Percentiles rank a stretch among this genome's conserved stretches.
These are phyloP conservation scores for Caenorhabditis sp. DNA, from an alignment of 2,888 invertebrate genomes.

Conservation along the genomic window DNA sequence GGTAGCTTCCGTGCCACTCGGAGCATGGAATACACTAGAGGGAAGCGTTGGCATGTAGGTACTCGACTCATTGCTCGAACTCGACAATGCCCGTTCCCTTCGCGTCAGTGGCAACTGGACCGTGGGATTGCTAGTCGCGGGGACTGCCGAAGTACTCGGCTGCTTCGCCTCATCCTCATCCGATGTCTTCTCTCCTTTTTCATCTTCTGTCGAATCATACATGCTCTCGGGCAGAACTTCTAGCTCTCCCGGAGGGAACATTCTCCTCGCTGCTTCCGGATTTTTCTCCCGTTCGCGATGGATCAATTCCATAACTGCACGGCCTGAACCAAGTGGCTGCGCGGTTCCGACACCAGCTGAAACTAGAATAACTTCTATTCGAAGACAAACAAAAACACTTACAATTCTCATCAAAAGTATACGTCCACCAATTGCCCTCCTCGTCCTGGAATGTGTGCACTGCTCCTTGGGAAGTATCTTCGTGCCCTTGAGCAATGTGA, in stretches of 20 bases:
- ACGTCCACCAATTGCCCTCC: constrained; percentile 89
- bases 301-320: constrained; percentile 69
- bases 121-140: constrained; percentile 16
- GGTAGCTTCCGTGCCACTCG: constrained; percentile 55
- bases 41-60: constrained; percentile 76
- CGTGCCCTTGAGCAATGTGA: constrained; percentile 85
- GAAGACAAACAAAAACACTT: not conserved
- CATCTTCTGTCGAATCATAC: constrained; percentile 69
- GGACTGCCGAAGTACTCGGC: constrained; percentile 18
- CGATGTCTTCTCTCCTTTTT: constrained; percentile 53
- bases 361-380: not conserved
- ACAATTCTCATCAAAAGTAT: constrained; percentile 91
- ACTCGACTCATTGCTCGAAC: constrained; percentile 67
- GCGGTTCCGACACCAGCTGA: constrained; percentile 76
- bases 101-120: constrained; percentile 41
- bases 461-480: constrained; percentile 91
- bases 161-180: constrained; percentile 36
- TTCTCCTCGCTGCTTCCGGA: constrained; percentile 28
- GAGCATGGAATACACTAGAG: constrained; percentile 69
- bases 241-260: constrained; percentile 54
- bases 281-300: constrained; percentile 54
- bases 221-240: constrained; percentile 64
- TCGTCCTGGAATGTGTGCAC: constrained; percentile 84
- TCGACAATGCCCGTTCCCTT: constrained; percentile 68
- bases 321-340: constrained; percentile 77